Base-by-base conservation (phyloP, 2,888 invertebrate genomes). In the Cantharis nigra region DNA sequence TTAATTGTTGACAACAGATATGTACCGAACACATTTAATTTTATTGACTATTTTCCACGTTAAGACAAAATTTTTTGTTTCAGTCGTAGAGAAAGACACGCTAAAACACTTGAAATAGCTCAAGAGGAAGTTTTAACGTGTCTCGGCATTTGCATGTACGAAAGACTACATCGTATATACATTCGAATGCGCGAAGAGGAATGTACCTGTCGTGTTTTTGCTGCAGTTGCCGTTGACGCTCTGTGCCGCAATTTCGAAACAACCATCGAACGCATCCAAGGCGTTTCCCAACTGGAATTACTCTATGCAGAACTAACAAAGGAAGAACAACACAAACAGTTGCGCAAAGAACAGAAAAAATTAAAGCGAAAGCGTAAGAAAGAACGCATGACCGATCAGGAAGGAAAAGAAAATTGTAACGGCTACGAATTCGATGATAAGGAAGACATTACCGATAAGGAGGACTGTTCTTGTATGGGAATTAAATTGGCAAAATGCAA, bases 81-180 rank as follows among this genome's bases (percentile, higher is more conserved):
- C 30, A 94, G 95, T 86, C 93, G 95, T 82, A 91, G 97, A 79
- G 98, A 98, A 88, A 92, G 98, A 75, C 98, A 98, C 87, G 98
- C 98, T 9, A 98, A 98, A 89, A 98, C 98, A n/a, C 89, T 98
- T 83, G 98, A 98, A 90, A 97, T 97, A 81, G 98, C 98, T 83
- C 98, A 98, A 89, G 97, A 98, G 89, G 98, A 98, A 90, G 97
- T 98, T 75, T 91, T 98, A 81, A 97, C 97, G 10, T 98, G 98
- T 88, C 92, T 98, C 78, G 98, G 98, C 11, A 95, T 98, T 88
- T 97, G 97, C 88, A 93, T 98, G 85, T 97, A 97, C 87, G 97
- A 97, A 87, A 92, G 97, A 76, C 91, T 98, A 70, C 95, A 97
- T 87, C 93, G 95, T 82, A 94, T 98, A 79, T 95, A 96, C 84